phyloP scores from a whole-genome alignment of 2,888 invertebrate genomes.

The Lordiphosa fenestrarum region DNA sequence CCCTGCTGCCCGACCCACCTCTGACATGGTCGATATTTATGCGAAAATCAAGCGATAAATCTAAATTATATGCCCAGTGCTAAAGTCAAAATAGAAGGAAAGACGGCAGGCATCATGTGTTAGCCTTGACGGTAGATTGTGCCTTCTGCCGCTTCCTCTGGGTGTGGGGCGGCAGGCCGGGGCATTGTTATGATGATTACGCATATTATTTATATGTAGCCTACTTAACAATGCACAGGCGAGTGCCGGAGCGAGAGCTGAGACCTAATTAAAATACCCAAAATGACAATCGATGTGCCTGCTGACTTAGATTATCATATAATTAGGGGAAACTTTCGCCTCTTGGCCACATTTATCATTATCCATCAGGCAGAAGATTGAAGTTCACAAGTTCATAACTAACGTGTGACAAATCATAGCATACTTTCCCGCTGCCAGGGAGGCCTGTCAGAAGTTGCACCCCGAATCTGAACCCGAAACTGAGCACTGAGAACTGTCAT shows the following conservation, averaged over 20 bases:
- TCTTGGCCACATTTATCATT: constrained; percentile 56
- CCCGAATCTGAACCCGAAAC: constrained; percentile 18
- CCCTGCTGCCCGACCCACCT: neutral
- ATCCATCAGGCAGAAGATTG: constrained; percentile 45
- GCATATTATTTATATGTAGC: constrained; percentile 28
- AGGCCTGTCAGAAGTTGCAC: constrained; percentile 54
- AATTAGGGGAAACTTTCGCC: constrained; percentile 51
- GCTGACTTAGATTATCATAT: constrained; percentile 60
- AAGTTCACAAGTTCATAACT: constrained; percentile 22
- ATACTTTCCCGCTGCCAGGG: constrained; percentile 44
- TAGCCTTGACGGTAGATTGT: constrained; percentile 33
- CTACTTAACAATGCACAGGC: constrained; percentile 36
- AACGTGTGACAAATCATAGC: constrained; percentile 55
- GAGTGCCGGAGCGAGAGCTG: too few species aligned
- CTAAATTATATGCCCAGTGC: constrained; percentile 67
- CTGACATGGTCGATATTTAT: constrained; percentile 67
- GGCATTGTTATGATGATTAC: constrained; percentile 67
- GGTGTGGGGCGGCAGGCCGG: constrained; percentile 19
- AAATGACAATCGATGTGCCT: constrained; percentile 44
- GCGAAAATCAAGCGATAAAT: constrained; percentile 67
- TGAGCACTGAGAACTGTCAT: constrained; percentile 45
- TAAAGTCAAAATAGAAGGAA: constrained; percentile 40
- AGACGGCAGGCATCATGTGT: constrained; percentile 26
- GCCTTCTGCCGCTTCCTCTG: constrained; percentile 23
- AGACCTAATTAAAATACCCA: constrained; percentile 57